phyloP scores from a whole-genome alignment of 2,113 vertebrate genomes.

The Corythornis vintsioides region DNA sequence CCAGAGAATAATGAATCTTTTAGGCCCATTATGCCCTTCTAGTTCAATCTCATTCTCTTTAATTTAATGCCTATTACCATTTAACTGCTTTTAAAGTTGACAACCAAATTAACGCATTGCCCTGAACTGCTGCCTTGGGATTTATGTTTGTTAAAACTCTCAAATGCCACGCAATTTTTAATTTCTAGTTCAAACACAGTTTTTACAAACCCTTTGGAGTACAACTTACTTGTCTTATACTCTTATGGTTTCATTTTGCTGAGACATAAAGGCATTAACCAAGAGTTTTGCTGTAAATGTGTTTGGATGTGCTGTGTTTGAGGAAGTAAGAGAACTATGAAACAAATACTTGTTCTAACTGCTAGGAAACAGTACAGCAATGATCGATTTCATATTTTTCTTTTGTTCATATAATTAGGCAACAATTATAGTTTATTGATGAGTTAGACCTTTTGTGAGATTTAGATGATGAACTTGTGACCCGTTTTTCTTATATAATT shows the following conservation, averaged over 20 bases:
- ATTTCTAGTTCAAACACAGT: constrained; percentile 23
- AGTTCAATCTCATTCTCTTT: constrained; percentile 23
- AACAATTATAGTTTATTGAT: not conserved
- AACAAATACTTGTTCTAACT: not conserved
- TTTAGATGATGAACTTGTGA: not conserved
- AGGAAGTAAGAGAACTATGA: not conserved
- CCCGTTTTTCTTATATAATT: not conserved
- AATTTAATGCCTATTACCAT: constrained; percentile 32
- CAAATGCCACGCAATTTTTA: constrained; percentile 45
- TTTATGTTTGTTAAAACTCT: constrained; percentile 29
- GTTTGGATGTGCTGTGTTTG: not conserved
- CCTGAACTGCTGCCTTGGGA: constrained; percentile 19
- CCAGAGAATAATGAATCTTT: constrained; percentile 28
- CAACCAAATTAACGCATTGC: constrained; percentile 18
- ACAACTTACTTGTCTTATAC: not conserved
- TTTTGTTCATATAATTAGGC: not conserved
- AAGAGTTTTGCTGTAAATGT: not conserved
- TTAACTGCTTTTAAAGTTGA: constrained; percentile 57
- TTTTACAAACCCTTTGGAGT: not conserved
- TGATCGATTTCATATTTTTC: not conserved
- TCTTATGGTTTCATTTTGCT: not conserved
- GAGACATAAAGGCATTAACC: not conserved
- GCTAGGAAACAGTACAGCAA: not conserved
- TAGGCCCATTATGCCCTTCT: not conserved
- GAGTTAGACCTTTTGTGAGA: not conserved